Percentiles rank a stretch among this genome's conserved stretches.
Evolutionary conservation across 2,888 invertebrate species (phyloP).

Genomic region (Drosophila lutescens): DNA sequence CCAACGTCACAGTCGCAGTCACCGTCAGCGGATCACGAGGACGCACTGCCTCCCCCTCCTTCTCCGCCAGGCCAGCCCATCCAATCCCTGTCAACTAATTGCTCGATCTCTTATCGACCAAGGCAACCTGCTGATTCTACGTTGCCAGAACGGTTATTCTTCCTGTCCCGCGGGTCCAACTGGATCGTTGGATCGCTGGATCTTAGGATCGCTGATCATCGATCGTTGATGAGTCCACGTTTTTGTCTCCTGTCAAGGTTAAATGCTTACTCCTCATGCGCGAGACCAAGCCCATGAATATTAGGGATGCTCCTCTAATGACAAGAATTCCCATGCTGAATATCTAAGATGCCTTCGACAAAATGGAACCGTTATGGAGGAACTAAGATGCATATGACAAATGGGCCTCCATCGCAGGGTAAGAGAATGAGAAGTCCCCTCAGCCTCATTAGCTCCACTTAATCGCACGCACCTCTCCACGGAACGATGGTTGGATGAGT

Average conservation of each 20-base stretch:
- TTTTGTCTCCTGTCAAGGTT: slow-evolving; percentile 62
- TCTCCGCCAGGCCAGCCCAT: background rate
- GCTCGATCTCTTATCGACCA: slow-evolving; percentile 52
- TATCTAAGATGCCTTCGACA: slow-evolving; percentile 16
- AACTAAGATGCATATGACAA: slow-evolving; percentile 56
- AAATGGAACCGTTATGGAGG: slow-evolving; percentile 43
- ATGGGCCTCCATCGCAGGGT: slow-evolving; percentile 35
- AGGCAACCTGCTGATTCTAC: slow-evolving; percentile 52
- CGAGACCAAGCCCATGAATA: slow-evolving; percentile 41
- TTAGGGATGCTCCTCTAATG: slow-evolving; percentile 47
- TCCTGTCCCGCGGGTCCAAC: slow-evolving; percentile 35
- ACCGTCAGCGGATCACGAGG: slow-evolving; percentile 56
- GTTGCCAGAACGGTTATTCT: slow-evolving; percentile 32
- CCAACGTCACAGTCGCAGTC: slow-evolving; percentile 44
- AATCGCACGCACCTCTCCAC: slow-evolving; percentile 48
- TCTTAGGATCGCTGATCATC: slow-evolving; percentile 27
- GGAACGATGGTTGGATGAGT: background rate
- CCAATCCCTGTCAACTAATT: slow-evolving; percentile 63
- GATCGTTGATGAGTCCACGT: slow-evolving; percentile 57
- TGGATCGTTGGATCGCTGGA: slow-evolving; percentile 35
- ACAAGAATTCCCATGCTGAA: slow-evolving; percentile 66
- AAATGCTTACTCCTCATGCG: slow-evolving; percentile 52
- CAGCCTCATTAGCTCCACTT: slow-evolving; percentile 38
- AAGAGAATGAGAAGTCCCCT: slow-evolving; percentile 1
- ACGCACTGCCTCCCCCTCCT: slow-evolving; percentile 19